These are phyloP conservation scores for Tigriopus japonicus DNA, from an alignment of 1,140 invertebrate species.

Conservation along the genomic window DNA sequence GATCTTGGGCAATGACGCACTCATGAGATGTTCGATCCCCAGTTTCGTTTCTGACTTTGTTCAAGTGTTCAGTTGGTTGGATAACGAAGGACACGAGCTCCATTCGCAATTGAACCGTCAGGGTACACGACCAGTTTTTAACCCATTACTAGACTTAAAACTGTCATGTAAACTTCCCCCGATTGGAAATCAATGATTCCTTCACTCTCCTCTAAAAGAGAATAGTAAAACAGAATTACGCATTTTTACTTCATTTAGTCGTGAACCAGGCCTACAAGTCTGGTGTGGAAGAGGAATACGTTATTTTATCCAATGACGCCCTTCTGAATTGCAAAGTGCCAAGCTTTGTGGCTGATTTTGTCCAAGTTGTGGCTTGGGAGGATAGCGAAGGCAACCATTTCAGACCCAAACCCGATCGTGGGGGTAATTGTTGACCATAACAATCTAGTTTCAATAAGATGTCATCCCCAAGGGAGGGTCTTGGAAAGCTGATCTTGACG, in stretches of 20 bases:
- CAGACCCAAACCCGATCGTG: background rate
- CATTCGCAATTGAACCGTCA: too few relatives aligned
- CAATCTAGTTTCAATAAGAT: too few relatives aligned
- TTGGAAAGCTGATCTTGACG: too few relatives aligned
- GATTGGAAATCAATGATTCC: too few relatives aligned
- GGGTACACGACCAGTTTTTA: too few relatives aligned
- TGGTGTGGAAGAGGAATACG: conserved; percentile 76
- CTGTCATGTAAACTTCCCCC: too few relatives aligned
- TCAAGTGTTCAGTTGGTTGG: conserved; percentile 67
- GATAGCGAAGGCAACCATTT: conserved; percentile 46
- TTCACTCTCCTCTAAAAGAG: too few relatives aligned
- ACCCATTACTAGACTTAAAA: too few relatives aligned
- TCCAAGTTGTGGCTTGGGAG: conserved; percentile 65
- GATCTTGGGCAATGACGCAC: conserved; percentile 71
- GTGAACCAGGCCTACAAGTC: conserved; percentile 52
- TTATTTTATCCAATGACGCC: conserved; percentile 70
- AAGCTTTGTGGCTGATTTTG: conserved; percentile 77
- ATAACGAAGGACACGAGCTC: conserved; percentile 56
- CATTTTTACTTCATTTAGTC: too few relatives aligned
- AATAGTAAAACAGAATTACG: too few relatives aligned
- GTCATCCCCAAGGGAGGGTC: too few relatives aligned
- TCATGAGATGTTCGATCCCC: conserved; percentile 78
- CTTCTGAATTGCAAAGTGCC: conserved; percentile 79
- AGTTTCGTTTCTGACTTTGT: conserved; percentile 80
- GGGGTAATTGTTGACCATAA: too few relatives aligned